Conservation (phyloP, 2,797 vertebrate genomes). For the Amphiprion clarkii region DNA sequence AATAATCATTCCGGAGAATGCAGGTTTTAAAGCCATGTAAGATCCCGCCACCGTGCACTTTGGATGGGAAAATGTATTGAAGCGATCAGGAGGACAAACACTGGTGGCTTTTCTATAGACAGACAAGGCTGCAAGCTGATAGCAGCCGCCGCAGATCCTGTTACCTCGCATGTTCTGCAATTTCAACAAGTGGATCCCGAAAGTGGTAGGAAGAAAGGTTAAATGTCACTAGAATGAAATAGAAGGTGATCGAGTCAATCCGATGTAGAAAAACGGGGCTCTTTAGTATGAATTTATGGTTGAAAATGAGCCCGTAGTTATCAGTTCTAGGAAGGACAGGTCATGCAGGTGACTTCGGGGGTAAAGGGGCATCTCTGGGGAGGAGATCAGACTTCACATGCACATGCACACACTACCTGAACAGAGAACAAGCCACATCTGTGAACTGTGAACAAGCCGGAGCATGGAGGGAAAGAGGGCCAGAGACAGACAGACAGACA, state of each 20-base stretch:
- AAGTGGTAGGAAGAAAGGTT: constrained; percentile 46
- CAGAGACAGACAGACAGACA: constrained; percentile 52
- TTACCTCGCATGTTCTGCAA: constrained; percentile 67
- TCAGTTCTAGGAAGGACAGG: constrained; percentile 40
- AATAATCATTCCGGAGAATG: constrained; percentile 75
- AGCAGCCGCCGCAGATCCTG: constrained; percentile 65
- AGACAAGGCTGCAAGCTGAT: constrained; percentile 77
- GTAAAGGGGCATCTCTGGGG: constrained; percentile 87
- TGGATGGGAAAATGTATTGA: constrained; percentile 69
- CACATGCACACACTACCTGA: constrained; percentile 67
- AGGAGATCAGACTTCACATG: constrained; percentile 90
- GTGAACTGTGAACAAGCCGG: constrained; percentile 75
- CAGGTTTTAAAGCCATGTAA: constrained; percentile 51
- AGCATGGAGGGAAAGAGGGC: constrained; percentile 63
- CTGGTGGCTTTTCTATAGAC: constrained; percentile 72
- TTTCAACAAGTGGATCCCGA: constrained; percentile 41
- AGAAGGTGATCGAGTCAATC: constrained; percentile 8
- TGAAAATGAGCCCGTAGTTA: constrained; percentile 22
- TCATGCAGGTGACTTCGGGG: constrained; percentile 58
- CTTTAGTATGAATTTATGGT: constrained; percentile 16
- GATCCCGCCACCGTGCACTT: constrained; percentile 65
- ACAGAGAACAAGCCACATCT: constrained; percentile 78
- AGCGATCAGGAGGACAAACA: constrained; percentile 77
- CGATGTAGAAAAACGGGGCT: neutral
- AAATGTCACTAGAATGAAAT: constrained; percentile 51